Conservation (phyloP, 1,140 invertebrate genomes). For the Archivesica marissinica region DNA sequence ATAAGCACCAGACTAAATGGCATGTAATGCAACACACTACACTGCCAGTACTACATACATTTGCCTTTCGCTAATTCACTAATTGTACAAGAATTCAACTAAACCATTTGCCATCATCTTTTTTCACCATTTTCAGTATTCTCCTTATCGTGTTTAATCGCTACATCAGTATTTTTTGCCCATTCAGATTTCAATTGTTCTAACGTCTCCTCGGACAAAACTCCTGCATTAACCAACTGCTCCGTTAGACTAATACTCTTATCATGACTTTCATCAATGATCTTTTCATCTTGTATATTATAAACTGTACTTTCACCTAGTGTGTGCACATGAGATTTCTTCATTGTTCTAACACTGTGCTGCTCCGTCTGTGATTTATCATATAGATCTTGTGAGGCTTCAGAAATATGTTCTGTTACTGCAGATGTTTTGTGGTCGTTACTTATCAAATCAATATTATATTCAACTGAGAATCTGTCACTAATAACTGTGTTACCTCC, state of each 20-base stretch:
- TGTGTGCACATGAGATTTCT: not conserved
- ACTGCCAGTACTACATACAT: no score
- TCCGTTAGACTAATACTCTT: not conserved
- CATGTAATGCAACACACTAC: no score
- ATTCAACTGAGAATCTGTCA: no score
- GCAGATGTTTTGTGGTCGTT: no score
- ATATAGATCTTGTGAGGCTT: not conserved
- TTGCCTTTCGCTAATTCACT: no score
- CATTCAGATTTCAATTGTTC: slow-evolving; percentile 20
- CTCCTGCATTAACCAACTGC: not conserved
- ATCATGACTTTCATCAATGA: not conserved
- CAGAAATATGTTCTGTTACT: not conserved
- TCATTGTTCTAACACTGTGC: not conserved
- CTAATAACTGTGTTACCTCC: no score
- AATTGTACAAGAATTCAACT: no score
- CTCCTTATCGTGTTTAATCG: no score
- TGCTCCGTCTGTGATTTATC: not conserved
- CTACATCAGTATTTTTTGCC: not conserved
- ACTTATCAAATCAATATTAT: no score
- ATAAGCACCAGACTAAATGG: no score
- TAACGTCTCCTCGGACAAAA: slow-evolving; percentile 9
- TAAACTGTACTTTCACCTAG: not conserved
- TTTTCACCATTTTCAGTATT: no score
- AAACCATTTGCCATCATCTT: no score
- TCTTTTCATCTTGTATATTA: not conserved